A percentile compares a stretch with the other conserved stretches of the same genome.
Conservation (phyloP, 2,888 invertebrate genomes). For the Baccha elongata region DNA sequence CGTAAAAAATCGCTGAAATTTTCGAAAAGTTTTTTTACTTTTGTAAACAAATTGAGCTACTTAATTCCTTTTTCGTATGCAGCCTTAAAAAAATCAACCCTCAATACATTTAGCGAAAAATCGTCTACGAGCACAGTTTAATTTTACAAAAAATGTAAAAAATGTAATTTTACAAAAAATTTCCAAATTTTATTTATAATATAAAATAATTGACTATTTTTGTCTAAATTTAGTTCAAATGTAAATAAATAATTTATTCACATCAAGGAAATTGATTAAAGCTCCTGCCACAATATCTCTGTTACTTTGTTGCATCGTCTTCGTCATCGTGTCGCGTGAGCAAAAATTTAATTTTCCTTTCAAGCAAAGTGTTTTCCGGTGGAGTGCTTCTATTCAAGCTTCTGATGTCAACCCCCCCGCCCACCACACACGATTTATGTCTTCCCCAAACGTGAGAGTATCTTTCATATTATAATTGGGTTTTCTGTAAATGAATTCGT, state of each 20-base stretch:
- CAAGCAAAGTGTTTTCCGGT: not conserved
- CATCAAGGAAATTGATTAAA: not conserved
- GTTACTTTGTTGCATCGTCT: not conserved
- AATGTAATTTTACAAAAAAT: no score
- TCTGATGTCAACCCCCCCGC: not conserved
- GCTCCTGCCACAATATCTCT: not conserved
- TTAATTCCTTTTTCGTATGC: no score
- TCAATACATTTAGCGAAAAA: no score
- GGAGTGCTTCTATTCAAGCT: not conserved
- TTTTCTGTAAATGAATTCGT: conserved; percentile 1
- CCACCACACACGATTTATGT: not conserved
- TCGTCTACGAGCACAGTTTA: no score
- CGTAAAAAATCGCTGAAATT: no score
- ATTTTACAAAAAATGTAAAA: no score
- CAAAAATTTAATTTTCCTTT: not conserved
- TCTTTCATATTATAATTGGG: not conserved
- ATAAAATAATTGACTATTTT: no score
- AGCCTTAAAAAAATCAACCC: no score
- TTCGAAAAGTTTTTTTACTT: no score
- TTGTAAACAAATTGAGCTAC: no score
- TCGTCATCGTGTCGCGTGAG: not conserved
- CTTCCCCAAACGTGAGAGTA: not conserved
- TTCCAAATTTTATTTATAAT: no score
- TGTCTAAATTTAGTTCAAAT: not conserved
- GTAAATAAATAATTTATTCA: not conserved